Base-by-base conservation (phyloP, 1,140 invertebrate species). In the Arctopsyche grandis region DNA sequence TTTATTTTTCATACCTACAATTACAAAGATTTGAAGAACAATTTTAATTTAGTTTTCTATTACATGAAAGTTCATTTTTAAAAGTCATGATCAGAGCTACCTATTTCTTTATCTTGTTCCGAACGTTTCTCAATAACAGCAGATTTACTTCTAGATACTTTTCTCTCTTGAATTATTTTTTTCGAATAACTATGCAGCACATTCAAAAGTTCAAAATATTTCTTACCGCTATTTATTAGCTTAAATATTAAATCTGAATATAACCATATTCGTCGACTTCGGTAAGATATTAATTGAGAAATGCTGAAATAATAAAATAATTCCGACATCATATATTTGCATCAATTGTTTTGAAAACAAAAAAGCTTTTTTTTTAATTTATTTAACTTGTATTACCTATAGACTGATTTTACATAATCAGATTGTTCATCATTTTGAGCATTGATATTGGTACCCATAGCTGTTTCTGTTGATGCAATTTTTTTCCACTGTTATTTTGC, bases 141-240 rank as follows among this genome's bases (percentile, higher is more conserved):
- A 5, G 22, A 66, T 26, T 26, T 24, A 26, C 48, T 76, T 78
- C 75, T 75, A 73, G 82, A 73, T 77, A 60, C 79, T 83, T 81
- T 80, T n/a, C 87, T 84, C 38, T 85, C 83, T 12, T 84, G 74
- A 43, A 89, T 89, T 52, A 94, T 91, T 78, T 89, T 86, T 78
- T 91, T 87, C 0, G 93, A 93, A 78, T 94, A 94, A 7, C 86
- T 85, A 84, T 96, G 93, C 0, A 96, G 85, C 63, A 91, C 89
- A 66, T 91, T 86, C 12, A 96, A 83, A 21, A 89, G 88, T 79
- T 85, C 84, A 16, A 89, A 86, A 82, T 92, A 90, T 77, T 90
- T 88, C 77, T 87, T 87, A 3, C 91, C 91, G 46, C 85, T 78
- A 0, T 87, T 84, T 5, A 90, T 88, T 4, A 89, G 79, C 75